These are phyloP conservation scores for Heliconius aoede DNA, from an alignment of 2,888 invertebrate species.

Conservation along the genomic window DNA sequence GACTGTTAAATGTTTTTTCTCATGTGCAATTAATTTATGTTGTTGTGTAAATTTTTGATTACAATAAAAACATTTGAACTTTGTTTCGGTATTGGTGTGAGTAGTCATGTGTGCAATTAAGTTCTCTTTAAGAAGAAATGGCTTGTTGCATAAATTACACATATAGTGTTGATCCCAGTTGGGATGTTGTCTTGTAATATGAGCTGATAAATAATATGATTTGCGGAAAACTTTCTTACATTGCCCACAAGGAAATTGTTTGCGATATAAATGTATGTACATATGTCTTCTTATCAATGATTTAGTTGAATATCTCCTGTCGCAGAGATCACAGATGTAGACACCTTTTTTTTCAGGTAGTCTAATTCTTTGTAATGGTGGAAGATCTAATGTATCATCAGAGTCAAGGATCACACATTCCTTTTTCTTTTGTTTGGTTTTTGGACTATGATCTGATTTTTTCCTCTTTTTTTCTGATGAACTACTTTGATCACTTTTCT, in stretches of 20 bases:
- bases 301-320: conserved; percentile 85
- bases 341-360: conserved; percentile 33
- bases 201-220: conserved; percentile 86
- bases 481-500: conserved; percentile 47
- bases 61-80: conserved; percentile 88
- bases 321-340: conserved; percentile 84
- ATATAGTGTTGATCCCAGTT: conserved; percentile 80
- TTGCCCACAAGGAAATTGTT: conserved; percentile 85
- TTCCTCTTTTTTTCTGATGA: conserved; percentile 9
- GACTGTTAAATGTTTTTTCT: conserved; percentile 87
- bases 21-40: conserved; percentile 84
- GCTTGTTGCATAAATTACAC: conserved; percentile 89
- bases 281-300: conserved; percentile 87
- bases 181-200: conserved; percentile 83
- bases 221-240: conserved; percentile 87
- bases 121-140: conserved; percentile 90
- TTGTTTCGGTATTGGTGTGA: conserved; percentile 82
- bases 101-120: conserved; percentile 88
- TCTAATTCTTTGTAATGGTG: conserved; percentile 9
- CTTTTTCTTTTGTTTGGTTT: conserved; percentile 29
- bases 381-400: conserved; percentile 8
- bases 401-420: not conserved
- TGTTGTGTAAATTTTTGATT: conserved; percentile 66
- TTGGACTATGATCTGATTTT: conserved; percentile 6
- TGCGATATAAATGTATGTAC: conserved; percentile 86